Conservation (phyloP, 2,113 vertebrate species). For the Emydura subglobosa region DNA sequence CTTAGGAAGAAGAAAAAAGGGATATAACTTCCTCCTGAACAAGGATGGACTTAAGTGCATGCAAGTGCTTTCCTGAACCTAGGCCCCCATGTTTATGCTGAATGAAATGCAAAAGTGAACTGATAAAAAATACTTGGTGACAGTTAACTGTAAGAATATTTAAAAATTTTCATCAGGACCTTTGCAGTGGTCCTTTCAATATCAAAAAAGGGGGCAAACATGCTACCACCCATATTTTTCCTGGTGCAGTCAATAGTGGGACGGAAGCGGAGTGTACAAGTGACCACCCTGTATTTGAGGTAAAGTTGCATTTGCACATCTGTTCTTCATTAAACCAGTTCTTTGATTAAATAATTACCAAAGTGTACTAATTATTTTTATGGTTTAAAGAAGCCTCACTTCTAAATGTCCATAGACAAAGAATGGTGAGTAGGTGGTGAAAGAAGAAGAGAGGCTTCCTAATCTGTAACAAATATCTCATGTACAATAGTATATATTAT, state of each 20-base stretch:
- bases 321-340: neutral
- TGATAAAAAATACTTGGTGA: neutral
- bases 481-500: neutral
- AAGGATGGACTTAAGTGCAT: no score
- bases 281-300: neutral
- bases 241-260: neutral
- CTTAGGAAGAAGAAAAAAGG: neutral
- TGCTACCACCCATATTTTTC: neutral
- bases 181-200: neutral
- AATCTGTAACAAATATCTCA: neutral
- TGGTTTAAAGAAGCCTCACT: neutral
- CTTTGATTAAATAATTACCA: neutral
- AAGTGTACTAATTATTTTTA: neutral
- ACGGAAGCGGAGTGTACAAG: neutral
- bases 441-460: neutral
- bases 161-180: neutral
- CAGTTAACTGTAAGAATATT: neutral
- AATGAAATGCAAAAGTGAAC: neutral
- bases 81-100: neutral
- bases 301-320: neutral
- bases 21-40: neutral
- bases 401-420: no score
- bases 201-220: neutral
- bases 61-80: neutral
- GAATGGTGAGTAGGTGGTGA: no score